phyloP scores from a whole-genome alignment of 2,113 vertebrate genomes.

The Scatophagus argus region DNA sequence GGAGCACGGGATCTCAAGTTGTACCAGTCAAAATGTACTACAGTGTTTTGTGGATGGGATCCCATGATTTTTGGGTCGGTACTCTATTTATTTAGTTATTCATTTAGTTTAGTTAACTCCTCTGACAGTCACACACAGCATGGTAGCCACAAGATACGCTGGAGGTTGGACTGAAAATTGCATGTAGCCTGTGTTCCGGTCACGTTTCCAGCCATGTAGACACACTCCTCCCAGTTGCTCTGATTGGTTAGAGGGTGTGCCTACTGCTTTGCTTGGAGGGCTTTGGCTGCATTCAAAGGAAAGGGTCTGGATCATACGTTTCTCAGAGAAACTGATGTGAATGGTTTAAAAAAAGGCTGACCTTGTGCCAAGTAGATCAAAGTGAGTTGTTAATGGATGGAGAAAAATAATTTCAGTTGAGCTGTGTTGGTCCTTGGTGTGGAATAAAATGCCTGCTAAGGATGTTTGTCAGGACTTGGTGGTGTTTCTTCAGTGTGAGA shows the following conservation, averaged over 20 bases:
- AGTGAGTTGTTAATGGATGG: background rate
- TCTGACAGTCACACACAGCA: background rate
- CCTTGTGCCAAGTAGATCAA: background rate
- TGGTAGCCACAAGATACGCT: background rate
- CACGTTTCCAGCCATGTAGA: conserved; percentile 66
- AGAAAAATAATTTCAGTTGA: background rate
- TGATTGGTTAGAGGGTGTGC: conserved; percentile 66
- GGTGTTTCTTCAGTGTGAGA: background rate
- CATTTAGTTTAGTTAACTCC: too few relatives aligned
- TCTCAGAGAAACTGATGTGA: background rate
- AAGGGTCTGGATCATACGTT: background rate
- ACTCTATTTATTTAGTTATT: background rate
- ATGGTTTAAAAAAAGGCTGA: background rate
- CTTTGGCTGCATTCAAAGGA: conserved; percentile 6
- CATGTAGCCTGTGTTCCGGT: conserved; percentile 36
- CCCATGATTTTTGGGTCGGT: too few relatives aligned
- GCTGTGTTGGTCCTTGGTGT: background rate
- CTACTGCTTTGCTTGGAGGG: conserved; percentile 1
- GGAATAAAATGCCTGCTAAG: background rate
- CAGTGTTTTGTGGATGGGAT: background rate
- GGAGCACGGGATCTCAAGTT: background rate
- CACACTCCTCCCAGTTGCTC: conserved; percentile 47
- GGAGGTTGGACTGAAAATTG: background rate
- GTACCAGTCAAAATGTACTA: too few relatives aligned
- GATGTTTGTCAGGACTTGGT: background rate